Evolutionary conservation across 2,113 vertebrate genomes (phyloP).

Genomic region (Phoenicopterus ruber): DNA sequence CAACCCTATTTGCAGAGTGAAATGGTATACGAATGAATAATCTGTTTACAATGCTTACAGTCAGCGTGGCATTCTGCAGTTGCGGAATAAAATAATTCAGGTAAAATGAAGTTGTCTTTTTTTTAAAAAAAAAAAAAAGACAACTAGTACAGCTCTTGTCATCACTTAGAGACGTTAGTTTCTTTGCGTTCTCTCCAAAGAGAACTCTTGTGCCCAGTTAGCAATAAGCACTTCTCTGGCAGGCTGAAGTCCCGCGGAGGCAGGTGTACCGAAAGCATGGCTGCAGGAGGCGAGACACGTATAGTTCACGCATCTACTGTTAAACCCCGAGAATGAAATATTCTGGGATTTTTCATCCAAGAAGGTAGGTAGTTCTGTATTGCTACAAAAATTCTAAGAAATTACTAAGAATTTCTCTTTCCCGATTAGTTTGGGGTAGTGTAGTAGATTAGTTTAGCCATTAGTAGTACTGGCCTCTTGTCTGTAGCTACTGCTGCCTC

Average conservation of each 20-base stretch:
- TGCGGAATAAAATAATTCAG: not conserved
- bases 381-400: not conserved
- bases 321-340: not conserved
- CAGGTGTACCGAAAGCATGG: accelerated
- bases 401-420: not conserved
- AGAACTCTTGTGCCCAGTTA: no score
- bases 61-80: not conserved
- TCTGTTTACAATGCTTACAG: not conserved
- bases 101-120: not conserved
- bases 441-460: not conserved
- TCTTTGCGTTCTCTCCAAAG: not conserved
- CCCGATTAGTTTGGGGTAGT: not conserved
- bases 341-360: not conserved
- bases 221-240: not conserved
- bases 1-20: not conserved
- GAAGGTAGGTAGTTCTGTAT: not conserved
- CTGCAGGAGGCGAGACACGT: not conserved
- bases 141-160: not conserved
- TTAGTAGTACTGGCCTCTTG: not conserved
- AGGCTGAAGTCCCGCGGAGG: not conserved
- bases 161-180: not conserved
- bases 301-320: not conserved
- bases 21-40: not conserved
- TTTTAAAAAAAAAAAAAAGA: not conserved
- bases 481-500: accelerated